These are phyloP conservation scores for Urophycis tenuis DNA, from an alignment of 2,797 vertebrate genomes.

Conservation along the genomic window DNA sequence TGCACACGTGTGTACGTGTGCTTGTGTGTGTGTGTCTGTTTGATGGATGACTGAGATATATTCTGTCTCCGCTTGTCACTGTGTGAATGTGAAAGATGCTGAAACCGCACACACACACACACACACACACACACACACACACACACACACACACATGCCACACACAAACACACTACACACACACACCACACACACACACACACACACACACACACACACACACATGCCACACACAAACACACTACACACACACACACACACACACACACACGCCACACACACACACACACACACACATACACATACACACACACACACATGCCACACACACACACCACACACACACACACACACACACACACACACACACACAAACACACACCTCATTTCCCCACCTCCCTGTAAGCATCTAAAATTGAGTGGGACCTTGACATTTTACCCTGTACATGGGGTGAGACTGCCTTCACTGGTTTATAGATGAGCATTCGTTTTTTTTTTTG, in stretches of 20 bases:
- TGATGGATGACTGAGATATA: conserved; percentile 2
- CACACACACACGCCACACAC: background rate
- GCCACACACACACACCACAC: background rate
- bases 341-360: conserved; percentile 7
- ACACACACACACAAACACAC: background rate
- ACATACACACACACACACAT: background rate
- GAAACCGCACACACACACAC: background rate
- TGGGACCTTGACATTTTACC: background rate
- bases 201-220: conserved; percentile 3
- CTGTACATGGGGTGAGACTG: background rate
- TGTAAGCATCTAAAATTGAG: background rate
- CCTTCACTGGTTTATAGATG: background rate
- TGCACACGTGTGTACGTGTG: background rate
- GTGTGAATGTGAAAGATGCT: background rate
- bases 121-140: background rate
- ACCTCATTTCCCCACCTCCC: background rate
- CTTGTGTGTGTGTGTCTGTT: background rate
- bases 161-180: background rate
- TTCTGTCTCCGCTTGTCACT: conserved; percentile 1
- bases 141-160: conserved; percentile 1
- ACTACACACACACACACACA: background rate
- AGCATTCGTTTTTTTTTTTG: background rate
- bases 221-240: too few relatives aligned
- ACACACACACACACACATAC: conserved; percentile 2
- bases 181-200: too few relatives aligned